phyloP scores from a whole-genome alignment of 2,888 invertebrate genomes.

The Odontocolon sp. region DNA sequence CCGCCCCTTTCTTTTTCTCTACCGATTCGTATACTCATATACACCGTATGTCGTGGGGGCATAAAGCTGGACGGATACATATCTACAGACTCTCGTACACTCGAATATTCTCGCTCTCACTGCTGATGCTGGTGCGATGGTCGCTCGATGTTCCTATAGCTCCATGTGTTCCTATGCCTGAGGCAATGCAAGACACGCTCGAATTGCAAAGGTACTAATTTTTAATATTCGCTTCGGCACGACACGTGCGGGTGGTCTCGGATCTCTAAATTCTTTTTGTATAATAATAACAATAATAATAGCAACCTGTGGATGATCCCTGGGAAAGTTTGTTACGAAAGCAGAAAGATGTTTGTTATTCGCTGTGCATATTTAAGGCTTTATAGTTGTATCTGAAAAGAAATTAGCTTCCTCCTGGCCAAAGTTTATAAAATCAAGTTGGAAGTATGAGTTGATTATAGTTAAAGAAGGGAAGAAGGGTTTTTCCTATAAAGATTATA shows the following conservation, averaged over 20 bases:
- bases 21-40: slow-evolving; percentile 68
- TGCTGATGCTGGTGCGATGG: slow-evolving; percentile 20
- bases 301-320: neutral
- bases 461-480: no score
- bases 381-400: no score
- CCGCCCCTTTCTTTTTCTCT: no score
- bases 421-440: no score
- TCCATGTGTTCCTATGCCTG: slow-evolving; percentile 13
- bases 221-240: slow-evolving; percentile 57
- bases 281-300: neutral
- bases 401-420: no score
- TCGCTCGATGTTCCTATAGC: slow-evolving; percentile 2
- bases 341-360: neutral
- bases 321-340: neutral
- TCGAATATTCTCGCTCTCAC: slow-evolving; percentile 47
- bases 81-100: slow-evolving; percentile 67
- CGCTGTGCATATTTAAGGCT: no score
- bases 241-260: slow-evolving; percentile 65
- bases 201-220: slow-evolving; percentile 62
- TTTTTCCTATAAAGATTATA: no score
- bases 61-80: slow-evolving; percentile 77
- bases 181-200: slow-evolving; percentile 57
- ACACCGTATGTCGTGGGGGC: slow-evolving; percentile 67
- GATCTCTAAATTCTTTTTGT: neutral
- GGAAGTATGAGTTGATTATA: no score